Base-by-base conservation (phyloP, 2,888 invertebrate genomes). In the Drosophila atripex region DNA sequence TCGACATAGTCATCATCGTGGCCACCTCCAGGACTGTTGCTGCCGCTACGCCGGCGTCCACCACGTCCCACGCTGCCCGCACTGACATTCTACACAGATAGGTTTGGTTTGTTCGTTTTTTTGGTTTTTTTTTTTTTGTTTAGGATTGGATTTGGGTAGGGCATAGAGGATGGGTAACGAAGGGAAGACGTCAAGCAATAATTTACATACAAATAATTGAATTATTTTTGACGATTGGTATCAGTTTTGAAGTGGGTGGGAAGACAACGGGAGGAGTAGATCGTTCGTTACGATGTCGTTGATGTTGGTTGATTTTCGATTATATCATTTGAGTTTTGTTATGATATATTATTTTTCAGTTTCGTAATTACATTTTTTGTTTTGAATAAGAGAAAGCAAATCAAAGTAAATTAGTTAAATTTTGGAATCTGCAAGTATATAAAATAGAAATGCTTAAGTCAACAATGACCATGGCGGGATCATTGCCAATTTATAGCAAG, bases 371-470 rank as follows among this genome's bases (percentile, higher is more conserved):
- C 9, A 28, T 82, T 78, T 70, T 70, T 82, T 74, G n/a, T 79
- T 84, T 89, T 89, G 86, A 89, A 89, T 89, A 89, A 90, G 89
- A 89, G 86, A 89, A 89, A 90, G 89, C 87, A 89, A 89, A 89
- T 90, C 87, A 89, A 89, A 89, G 88, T 86, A 86, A 86, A 89
- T 89, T 90, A 89, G 90, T 88, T 90, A 89, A 88, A 86, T 86
- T 84, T 83, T 86, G 86, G 80, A 80, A 87, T 88, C 87, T 88
- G 87, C 83, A 86, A 88, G 76, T 86, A 87, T 78, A 80, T 83
- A 89, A 82, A 78, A 78, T 86, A 86, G 84, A 84, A 86, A 85
- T 85, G 79, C 87, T 88, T 83, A 88, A 86, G 77, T 85, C 88
- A 88, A 87, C 87, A 87, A 88, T 87, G 88, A 83, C 76, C 87